Evolutionary conservation across 2,797 vertebrate species (phyloP).

Genomic region (Tenualosa ilisha): DNA sequence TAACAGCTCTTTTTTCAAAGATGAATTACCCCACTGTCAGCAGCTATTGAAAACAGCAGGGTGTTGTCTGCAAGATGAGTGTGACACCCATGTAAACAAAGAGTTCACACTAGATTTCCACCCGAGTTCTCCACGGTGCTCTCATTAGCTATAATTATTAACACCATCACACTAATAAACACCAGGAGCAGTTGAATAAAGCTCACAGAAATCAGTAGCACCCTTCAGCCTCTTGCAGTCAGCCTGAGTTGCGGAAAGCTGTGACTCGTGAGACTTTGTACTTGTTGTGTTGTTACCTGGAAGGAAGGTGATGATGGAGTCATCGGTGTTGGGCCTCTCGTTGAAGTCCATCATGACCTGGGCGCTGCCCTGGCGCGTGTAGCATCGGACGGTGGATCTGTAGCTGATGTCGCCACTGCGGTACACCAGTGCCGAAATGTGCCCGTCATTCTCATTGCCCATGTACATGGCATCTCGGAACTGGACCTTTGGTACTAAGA

Average conservation of each 20-base stretch:
- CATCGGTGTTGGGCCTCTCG: slow-evolving; percentile 91
- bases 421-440: slow-evolving; percentile 76
- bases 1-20: not conserved
- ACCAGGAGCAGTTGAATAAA: not conserved
- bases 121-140: not conserved
- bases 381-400: slow-evolving; percentile 89
- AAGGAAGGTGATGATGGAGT: slow-evolving; percentile 83
- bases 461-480: slow-evolving; percentile 81
- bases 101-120: not conserved
- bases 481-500: slow-evolving; percentile 89
- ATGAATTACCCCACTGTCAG: not conserved
- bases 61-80: not conserved
- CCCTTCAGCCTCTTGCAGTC: not conserved
- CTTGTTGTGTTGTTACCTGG: slow-evolving; percentile 73
- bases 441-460: slow-evolving; percentile 81
- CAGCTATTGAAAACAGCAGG: not conserved
- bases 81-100: slow-evolving; percentile 4
- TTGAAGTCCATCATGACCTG: slow-evolving; percentile 96
- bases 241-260: not conserved
- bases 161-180: not conserved
- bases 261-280: not conserved
- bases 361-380: slow-evolving; percentile 90
- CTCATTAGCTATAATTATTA: not conserved
- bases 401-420: slow-evolving; percentile 85
- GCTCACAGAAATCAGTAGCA: not conserved